Conservation (phyloP, 2,113 vertebrate genomes). For the Todiramphus chloris region DNA sequence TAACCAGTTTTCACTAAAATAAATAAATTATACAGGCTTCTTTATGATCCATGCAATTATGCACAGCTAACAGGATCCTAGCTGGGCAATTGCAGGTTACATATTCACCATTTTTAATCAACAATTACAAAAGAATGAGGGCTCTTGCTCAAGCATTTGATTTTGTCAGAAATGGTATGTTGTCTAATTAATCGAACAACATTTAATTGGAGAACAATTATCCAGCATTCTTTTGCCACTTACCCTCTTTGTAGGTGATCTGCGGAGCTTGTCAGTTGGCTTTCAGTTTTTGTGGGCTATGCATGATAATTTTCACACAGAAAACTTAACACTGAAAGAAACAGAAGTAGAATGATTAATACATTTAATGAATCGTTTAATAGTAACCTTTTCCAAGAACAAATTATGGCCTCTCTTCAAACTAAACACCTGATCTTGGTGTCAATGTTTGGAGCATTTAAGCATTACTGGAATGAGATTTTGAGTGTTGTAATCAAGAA, state of each 20-base stretch:
- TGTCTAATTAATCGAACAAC: background rate
- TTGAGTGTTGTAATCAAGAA: background rate
- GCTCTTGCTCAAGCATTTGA: background rate
- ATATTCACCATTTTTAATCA: background rate
- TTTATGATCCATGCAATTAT: rapidly evolving
- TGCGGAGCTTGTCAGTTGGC: background rate
- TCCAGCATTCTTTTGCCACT: constrained; percentile 54
- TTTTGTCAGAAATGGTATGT: background rate
- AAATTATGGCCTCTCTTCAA: background rate
- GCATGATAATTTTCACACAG: constrained; percentile 2
- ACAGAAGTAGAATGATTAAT: background rate
- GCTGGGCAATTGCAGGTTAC: background rate
- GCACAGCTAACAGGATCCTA: background rate
- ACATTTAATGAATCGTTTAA: background rate
- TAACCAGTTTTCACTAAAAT: background rate
- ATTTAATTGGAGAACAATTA: background rate
- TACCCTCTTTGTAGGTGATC: background rate
- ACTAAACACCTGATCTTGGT: background rate
- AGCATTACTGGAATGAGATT: background rate
- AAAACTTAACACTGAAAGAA: background rate
- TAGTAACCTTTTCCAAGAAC: background rate
- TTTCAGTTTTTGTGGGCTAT: background rate
- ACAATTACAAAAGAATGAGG: rapidly evolving
- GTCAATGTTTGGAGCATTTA: background rate
- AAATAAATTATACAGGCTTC: background rate